These are phyloP conservation scores for Centrocercus urophasianus DNA, from an alignment of 2,113 vertebrate genomes.

Conservation along the genomic window DNA sequence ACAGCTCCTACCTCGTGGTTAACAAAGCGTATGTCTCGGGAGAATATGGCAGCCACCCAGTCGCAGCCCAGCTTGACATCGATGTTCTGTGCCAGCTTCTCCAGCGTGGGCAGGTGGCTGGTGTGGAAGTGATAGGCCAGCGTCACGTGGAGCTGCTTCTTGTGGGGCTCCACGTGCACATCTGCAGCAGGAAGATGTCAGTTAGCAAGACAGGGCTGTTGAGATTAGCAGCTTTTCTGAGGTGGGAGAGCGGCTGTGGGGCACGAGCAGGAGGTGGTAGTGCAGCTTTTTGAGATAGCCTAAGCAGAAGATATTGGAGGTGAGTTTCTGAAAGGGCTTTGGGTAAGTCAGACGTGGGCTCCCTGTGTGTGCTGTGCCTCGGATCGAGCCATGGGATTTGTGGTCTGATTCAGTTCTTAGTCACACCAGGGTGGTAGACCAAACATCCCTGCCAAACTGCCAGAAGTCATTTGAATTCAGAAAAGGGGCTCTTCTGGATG, in stretches of 20 bases:
- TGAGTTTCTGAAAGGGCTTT: neutral
- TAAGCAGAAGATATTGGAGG: neutral
- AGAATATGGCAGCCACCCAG: conserved; percentile 94
- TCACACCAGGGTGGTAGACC: neutral
- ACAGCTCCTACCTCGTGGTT: conserved; percentile 90
- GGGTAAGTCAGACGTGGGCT: neutral
- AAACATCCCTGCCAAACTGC: neutral
- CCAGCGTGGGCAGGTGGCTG: conserved; percentile 88
- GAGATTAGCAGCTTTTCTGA: neutral
- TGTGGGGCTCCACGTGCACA: conserved; percentile 93
- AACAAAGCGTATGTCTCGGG: conserved; percentile 95
- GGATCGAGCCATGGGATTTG: neutral
- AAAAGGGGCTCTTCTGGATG: neutral
- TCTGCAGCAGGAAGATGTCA: conserved; percentile 75
- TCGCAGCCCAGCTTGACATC: conserved; percentile 92
- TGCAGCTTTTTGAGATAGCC: fast-evolving
- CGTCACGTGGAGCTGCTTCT: conserved; percentile 97
- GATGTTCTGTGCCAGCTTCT: conserved; percentile 91
- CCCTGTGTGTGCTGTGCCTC: neutral
- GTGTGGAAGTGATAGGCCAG: conserved; percentile 96
- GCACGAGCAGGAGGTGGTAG: neutral
- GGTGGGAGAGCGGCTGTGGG: fast-evolving
- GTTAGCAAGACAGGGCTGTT: fast-evolving
- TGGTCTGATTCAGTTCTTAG: neutral
- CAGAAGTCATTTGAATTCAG: neutral